phyloP scores from a whole-genome alignment of 2,113 vertebrate genomes.

The Epinephelus lanceolatus region DNA sequence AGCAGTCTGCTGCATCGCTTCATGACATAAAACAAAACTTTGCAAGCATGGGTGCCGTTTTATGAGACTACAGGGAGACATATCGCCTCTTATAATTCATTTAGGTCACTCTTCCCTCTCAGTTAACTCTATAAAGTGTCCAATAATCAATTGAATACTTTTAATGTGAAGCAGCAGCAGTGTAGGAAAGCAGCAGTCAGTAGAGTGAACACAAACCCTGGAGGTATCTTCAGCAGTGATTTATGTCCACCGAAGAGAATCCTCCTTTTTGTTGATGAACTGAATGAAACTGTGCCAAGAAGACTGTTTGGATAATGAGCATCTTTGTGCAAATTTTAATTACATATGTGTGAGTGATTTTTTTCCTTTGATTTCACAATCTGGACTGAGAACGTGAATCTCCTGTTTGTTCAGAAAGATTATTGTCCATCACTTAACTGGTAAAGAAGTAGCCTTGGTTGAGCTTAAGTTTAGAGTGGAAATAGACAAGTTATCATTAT shows the following conservation, averaged over 20 bases:
- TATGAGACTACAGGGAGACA: background rate
- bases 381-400: background rate
- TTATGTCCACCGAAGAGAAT: constrained; percentile 1
- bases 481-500: too few species aligned
- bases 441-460: too few species aligned
- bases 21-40: constrained; percentile 16
- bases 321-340: constrained; percentile 22
- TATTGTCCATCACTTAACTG: background rate
- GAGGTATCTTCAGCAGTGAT: background rate
- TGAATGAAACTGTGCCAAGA: constrained; percentile 9
- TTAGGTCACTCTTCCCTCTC: constrained; percentile 4
- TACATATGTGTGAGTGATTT: background rate
- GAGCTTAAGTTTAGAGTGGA: too few species aligned
- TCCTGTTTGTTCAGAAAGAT: background rate
- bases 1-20: constrained; percentile 8
- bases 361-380: background rate
- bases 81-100: background rate
- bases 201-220: background rate
- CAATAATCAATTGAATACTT: background rate
- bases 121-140: constrained; percentile 8
- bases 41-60: constrained; percentile 2
- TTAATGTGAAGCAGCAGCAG: background rate
- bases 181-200: background rate
- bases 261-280: background rate
- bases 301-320: background rate